Evolutionary conservation across 2,113 vertebrate genomes (phyloP), one percentile per base, ranked within the genome.

Genomic region (Lophotis ruficrista): DNA sequence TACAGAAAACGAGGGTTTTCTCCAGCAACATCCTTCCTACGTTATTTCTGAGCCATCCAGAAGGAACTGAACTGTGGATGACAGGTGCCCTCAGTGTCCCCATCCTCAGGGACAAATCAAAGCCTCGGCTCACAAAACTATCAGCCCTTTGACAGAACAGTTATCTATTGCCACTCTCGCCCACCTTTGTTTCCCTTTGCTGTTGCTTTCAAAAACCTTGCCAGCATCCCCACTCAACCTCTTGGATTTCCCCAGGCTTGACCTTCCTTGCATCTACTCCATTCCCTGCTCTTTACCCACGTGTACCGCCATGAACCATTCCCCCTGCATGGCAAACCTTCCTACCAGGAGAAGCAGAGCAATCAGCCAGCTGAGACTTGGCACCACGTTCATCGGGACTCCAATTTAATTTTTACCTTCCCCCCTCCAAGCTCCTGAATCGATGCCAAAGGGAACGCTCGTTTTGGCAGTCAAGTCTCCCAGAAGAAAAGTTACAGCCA

Each of bases 401-500:
- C 38, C 72, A 71, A 66, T 48, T 82, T 87, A 94, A 87, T 71
- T 93, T 94, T 56, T 84, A 83, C 73, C 83, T 71, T 41, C 62
- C 66, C 45, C 7, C 37, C 21, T 19, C 12, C 56, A 35, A 89
- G 79, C 54, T 91, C 90, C 81, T 84, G 91, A 87, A 87, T 8
- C 2, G 1, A 75, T 50, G 95, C 96, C 96, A 97, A 93, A 91
- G 81, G 69, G 95, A 96, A 91, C 1, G 6, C 83, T 92, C 16
- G 0, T 82, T 95, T 89, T 95, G 94, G 95, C 95, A 96, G 81
- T 31, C 65, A 48, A 79, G 65, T 7, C 69, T 95, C 81, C 61
- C 91, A 87, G 23, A 95, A 95, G 81, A 95, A 94, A 91, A 96
- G 72, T 84, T 95, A 92, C 27, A 96, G 89, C 87, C 83, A 91